phyloP scores from a whole-genome alignment of 2,113 vertebrate genomes.

The Psittacula cyanocephala region DNA sequence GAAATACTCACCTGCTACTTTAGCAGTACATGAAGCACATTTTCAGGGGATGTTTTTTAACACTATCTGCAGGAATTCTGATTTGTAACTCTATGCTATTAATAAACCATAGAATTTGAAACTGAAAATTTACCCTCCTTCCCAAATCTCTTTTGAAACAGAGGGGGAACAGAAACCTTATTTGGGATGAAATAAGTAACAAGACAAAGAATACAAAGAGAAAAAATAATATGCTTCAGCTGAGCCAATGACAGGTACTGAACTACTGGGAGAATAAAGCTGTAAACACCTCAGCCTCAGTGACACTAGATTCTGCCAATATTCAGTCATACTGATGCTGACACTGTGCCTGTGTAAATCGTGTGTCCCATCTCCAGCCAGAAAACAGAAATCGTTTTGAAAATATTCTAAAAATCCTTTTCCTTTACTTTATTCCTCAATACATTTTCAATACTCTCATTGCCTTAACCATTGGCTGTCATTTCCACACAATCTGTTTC shows the following conservation, averaged over 20 bases:
- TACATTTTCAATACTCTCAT: not conserved
- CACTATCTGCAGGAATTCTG: not conserved
- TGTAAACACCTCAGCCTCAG: not conserved
- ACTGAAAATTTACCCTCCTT: not conserved
- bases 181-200: not conserved
- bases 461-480: not conserved
- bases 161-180: not conserved
- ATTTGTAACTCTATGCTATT: not conserved
- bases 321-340: not conserved
- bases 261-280: not conserved
- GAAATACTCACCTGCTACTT: constrained; percentile 56
- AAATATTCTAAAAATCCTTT: not conserved
- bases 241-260: not conserved
- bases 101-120: constrained; percentile 1
- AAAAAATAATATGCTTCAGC: not conserved
- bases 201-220: not conserved
- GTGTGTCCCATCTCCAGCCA: not conserved
- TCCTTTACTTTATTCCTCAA: not conserved
- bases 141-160: not conserved
- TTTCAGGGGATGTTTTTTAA: not conserved
- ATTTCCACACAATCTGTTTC: not conserved
- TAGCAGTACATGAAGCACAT: not conserved
- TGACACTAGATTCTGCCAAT: not conserved
- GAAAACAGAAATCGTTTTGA: not conserved
- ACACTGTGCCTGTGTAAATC: not conserved